phyloP scores from a whole-genome alignment of 2,113 vertebrate species.

The Festucalex cinctus region DNA sequence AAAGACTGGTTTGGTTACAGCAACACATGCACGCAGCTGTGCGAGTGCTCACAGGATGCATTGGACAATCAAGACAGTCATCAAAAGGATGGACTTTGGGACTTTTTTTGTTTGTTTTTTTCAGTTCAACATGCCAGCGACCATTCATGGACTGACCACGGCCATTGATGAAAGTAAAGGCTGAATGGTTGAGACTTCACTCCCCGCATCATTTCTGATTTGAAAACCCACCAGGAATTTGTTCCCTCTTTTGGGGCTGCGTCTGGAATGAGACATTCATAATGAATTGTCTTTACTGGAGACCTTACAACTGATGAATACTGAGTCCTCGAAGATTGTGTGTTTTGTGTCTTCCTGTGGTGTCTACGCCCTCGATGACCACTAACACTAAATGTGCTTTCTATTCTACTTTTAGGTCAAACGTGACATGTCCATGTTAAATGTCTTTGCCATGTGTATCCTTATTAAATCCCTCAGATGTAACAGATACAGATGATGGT shows the following conservation, averaged over 20 bases:
- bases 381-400: constrained; percentile 94
- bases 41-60: constrained; percentile 19
- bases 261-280: constrained; percentile 26
- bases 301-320: constrained; percentile 59
- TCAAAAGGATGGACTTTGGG: constrained; percentile 23
- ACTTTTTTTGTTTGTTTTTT: constrained; percentile 19
- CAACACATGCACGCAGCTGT: background rate
- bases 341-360: constrained; percentile 89
- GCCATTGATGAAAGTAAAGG: constrained; percentile 8
- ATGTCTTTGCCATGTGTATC: constrained; percentile 99
- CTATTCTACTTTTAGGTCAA: constrained; percentile 93
- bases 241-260: constrained; percentile 14
- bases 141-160: constrained; percentile 22
- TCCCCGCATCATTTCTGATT: constrained; percentile 12
- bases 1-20: constrained; percentile 1
- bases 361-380: constrained; percentile 88
- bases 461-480: constrained; percentile 99
- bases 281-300: constrained; percentile 25
- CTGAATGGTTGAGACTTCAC: constrained; percentile 17
- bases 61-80: constrained; percentile 21
- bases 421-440: constrained; percentile 93
- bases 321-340: constrained; percentile 80
- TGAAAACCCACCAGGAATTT: constrained; percentile 18
- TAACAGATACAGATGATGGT: constrained; percentile 99
- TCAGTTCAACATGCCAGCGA: constrained; percentile 2